Conservation (phyloP, 2,797 vertebrate species). For the Poeciliopsis paucimaculata region DNA sequence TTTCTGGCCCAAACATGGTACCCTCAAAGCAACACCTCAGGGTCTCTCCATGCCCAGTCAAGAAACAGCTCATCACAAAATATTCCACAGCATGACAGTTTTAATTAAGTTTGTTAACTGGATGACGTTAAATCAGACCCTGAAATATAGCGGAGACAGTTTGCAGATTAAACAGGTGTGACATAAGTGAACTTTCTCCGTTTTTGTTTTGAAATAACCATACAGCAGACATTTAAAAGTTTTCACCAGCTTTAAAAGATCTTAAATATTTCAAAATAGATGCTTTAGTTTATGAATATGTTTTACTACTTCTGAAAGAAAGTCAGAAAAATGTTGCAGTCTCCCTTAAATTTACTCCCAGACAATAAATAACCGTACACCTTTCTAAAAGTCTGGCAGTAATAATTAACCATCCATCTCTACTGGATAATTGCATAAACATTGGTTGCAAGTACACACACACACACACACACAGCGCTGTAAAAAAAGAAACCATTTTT, state of each 20-base stretch:
- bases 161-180: neutral
- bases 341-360: neutral
- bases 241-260: neutral
- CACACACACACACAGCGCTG: too few species aligned
- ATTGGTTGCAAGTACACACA: neutral
- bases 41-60: neutral
- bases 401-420: slow-evolving; percentile 6
- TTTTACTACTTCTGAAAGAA: neutral
- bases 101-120: neutral
- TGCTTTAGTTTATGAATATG: neutral
- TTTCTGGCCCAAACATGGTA: neutral
- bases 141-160: neutral
- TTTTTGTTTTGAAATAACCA: neutral
- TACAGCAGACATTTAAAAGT: neutral
- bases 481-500: neutral
- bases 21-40: neutral
- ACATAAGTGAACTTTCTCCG: too few species aligned
- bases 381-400: slow-evolving; percentile 4
- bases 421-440: neutral
- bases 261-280: neutral
- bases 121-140: neutral
- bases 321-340: neutral
- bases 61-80: neutral
- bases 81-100: neutral
- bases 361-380: slow-evolving; percentile 29